Percentiles rank a stretch among this genome's conserved stretches.
Conservation (phyloP, 2,888 invertebrate species). For the Muschampia plurimacula region DNA sequence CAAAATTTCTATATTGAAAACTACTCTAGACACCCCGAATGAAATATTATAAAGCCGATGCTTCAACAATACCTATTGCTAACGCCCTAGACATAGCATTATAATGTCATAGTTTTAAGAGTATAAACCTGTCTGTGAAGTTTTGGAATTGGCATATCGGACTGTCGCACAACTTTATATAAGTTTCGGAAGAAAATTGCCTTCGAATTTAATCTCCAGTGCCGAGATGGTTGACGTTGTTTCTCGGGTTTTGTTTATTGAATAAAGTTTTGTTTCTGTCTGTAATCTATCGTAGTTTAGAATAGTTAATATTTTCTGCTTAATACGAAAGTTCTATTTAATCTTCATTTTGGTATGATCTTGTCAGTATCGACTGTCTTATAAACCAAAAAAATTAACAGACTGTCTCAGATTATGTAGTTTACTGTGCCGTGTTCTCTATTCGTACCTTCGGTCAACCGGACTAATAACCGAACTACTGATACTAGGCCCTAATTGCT, state of each 20-base stretch:
- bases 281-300: background rate
- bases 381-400: too few species aligned
- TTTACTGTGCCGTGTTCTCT: too few species aligned
- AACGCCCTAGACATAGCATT: slow-evolving; percentile 27
- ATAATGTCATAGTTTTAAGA: slow-evolving; percentile 23
- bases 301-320: background rate
- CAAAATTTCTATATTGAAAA: too few species aligned
- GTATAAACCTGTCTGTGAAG: slow-evolving; percentile 48
- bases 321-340: too few species aligned
- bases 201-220: slow-evolving; percentile 33
- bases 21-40: too few species aligned
- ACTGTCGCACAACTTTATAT: slow-evolving; percentile 42
- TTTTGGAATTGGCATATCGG: slow-evolving; percentile 52
- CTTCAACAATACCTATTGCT: background rate
- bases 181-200: slow-evolving; percentile 34
- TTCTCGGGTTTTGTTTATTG: slow-evolving; percentile 28
- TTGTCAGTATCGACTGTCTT: too few species aligned
- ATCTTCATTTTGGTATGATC: too few species aligned
- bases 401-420: too few species aligned
- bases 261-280: slow-evolving; percentile 25
- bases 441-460: too few species aligned
- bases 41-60: too few species aligned
- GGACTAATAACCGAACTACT: too few species aligned
- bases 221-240: slow-evolving; percentile 28
- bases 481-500: too few species aligned